Conservation (phyloP, 1,140 invertebrate genomes). For the Lepidurus packardi region DNA sequence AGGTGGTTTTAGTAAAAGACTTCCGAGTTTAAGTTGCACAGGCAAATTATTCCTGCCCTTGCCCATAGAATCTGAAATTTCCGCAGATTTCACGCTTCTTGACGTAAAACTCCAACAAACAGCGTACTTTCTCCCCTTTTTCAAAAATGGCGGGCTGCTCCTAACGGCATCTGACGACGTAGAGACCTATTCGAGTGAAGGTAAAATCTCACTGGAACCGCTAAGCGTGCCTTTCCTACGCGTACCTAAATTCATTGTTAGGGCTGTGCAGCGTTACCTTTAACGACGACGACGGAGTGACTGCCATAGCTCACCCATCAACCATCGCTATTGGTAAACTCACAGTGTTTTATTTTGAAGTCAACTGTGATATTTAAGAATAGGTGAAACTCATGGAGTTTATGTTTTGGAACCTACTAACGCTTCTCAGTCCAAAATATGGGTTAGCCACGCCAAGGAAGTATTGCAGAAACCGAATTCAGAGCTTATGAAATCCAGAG, state of each 20-base stretch:
- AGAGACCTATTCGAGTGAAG: slow-evolving; percentile 43
- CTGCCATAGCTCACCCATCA: slow-evolving; percentile 48
- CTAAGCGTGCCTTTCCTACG: slow-evolving; percentile 14
- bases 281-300: slow-evolving; percentile 45
- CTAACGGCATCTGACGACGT: slow-evolving; percentile 49
- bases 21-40: slow-evolving; percentile 46
- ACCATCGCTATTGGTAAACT: slow-evolving; percentile 41
- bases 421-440: slow-evolving; percentile 35
- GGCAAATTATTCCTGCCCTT: slow-evolving; percentile 49
- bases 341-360: neutral
- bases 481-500: slow-evolving; percentile 43
- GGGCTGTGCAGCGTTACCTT: slow-evolving; percentile 37
- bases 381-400: slow-evolving; percentile 47
- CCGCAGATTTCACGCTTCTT: slow-evolving; percentile 43
- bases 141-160: slow-evolving; percentile 47
- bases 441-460: slow-evolving; percentile 41
- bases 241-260: slow-evolving; percentile 23
- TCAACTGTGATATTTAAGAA: neutral
- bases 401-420: slow-evolving; percentile 41
- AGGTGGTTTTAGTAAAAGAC: slow-evolving; percentile 48
- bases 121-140: slow-evolving; percentile 45
- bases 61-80: slow-evolving; percentile 40
- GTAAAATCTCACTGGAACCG: too few species aligned
- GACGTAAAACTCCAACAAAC: slow-evolving; percentile 49
- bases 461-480: slow-evolving; percentile 49